A percentile compares a stretch with the other conserved stretches of the same genome.
phyloP scores from a whole-genome alignment of 2,113 vertebrate genomes.

The Coptodon bakossiorum region DNA sequence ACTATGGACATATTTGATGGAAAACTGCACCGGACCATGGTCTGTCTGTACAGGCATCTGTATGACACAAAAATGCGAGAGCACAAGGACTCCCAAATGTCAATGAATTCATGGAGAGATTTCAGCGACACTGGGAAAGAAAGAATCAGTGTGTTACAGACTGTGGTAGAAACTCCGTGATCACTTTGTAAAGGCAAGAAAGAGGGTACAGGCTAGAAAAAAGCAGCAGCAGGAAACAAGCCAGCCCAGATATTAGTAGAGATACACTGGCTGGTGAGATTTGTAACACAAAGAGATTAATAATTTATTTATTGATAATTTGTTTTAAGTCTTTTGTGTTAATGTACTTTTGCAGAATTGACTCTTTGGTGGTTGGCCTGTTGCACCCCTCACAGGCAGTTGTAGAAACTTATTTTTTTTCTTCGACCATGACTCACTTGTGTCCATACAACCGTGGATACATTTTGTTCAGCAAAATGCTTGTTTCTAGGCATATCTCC shows the following conservation, averaged over 20 bases:
- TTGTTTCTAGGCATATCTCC: not conserved
- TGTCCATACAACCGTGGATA: not conserved
- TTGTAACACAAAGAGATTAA: fast-evolving
- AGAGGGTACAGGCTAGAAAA: not conserved
- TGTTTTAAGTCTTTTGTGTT: not conserved
- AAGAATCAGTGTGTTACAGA: not conserved
- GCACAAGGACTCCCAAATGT: not conserved
- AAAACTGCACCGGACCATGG: not conserved
- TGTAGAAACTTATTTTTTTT: not conserved
- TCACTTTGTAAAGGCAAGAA: not conserved
- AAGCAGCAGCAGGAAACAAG: not conserved
- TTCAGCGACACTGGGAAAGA: not conserved
- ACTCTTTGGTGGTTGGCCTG: not conserved
- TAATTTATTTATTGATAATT: not conserved
- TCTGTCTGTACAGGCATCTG: not conserved
- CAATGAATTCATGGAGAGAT: not conserved
- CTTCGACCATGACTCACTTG: not conserved
- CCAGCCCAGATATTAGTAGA: not conserved
- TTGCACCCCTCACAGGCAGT: not conserved
- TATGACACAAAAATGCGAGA: not conserved
- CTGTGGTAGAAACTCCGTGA: not conserved
- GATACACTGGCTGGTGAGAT: not conserved
- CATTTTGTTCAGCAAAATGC: not conserved
- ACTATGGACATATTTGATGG: not conserved
- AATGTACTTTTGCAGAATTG: not conserved